A percentile compares a stretch with the other conserved stretches of the same genome.
phyloP scores from a whole-genome alignment of 1,140 invertebrate species.

The Melipona quadrifasciata region DNA sequence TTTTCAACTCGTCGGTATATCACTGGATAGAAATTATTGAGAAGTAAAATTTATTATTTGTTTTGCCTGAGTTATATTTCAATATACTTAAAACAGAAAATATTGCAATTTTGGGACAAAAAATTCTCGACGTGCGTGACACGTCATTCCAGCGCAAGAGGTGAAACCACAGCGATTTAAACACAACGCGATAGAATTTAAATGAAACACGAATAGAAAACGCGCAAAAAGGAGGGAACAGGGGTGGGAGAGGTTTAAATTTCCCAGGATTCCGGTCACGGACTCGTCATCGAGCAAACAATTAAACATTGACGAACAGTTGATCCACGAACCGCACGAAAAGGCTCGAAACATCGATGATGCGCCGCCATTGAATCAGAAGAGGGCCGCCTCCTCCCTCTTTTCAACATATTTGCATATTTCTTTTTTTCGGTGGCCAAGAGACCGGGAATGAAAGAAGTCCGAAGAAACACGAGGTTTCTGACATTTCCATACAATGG shows the following conservation, averaged over 20 bases:
- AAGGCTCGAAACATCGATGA: neutral
- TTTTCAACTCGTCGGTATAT: too few species aligned
- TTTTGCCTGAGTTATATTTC: too few species aligned
- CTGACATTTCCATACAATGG: constrained; percentile 76
- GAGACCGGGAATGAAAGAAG: constrained; percentile 33
- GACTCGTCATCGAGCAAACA: constrained; percentile 15
- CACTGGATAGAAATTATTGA: too few species aligned
- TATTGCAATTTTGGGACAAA: too few species aligned
- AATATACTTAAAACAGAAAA: too few species aligned
- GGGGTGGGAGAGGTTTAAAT: neutral
- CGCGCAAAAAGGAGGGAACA: neutral
- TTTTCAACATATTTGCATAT: constrained; percentile 22
- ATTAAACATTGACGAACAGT: constrained; percentile 16
- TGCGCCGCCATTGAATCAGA: neutral
- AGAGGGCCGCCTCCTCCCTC: too few species aligned
- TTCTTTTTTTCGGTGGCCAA: constrained; percentile 29
- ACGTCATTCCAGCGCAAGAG: too few species aligned
- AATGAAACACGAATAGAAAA: neutral
- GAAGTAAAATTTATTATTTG: too few species aligned
- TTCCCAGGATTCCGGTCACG: constrained; percentile 13
- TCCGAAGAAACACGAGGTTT: constrained; percentile 51
- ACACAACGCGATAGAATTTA: neutral
- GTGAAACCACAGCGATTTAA: too few species aligned
- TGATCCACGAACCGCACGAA: neutral
- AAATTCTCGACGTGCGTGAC: too few species aligned